Base-by-base conservation (phyloP, 2,797 vertebrate species). In the Xiphophorus birchmanni region DNA sequence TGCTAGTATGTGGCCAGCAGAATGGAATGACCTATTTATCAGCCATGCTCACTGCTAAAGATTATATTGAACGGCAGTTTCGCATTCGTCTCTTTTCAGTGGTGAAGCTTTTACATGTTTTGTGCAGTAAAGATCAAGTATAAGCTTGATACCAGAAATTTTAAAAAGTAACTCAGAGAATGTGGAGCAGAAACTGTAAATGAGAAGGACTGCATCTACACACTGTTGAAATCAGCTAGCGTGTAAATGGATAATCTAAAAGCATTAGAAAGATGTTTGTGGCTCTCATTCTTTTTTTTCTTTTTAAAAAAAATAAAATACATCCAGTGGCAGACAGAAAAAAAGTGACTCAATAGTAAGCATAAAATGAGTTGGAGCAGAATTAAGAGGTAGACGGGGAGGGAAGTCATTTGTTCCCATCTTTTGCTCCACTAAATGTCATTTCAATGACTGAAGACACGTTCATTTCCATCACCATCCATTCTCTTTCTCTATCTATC, bases 391-490 rank as follows among this genome's bases (percentile, higher is more conserved):
- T n/a, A 87, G 83, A 82, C n/a, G 3, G 60, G 90, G 52, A 89
- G 73, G 78, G 83, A 85, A 89, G 85, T 84, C 54, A 85, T 86
- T 89, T 83, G 85, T 82, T 85, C 77, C 74, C 84, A 75, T 85
- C 60, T 85, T 85, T 80, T 71, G 69, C 87, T 78, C 82, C 76
- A 42, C 85, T 60, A 90, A 91, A 91, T 90, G 91, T 89, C 87
- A 90, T 32, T 54, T 85, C 79, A 82, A 72, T 90, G 90, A 94
- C 85, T 82, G 89, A 93, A 81, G 91, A 92, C 87, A 83, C 77
- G 88, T 92, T 88, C 90, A 90, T 92, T 93, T 93, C 88, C 83
- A 87, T 89, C 92, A 86, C 73, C 52, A 40, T 78, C 80, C 77
- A 8, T 88, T 85, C 88, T 88, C 83, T 84, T 82, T 86, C 82